phyloP scores from a whole-genome alignment of 2,113 vertebrate genomes.

The Epinephelus cyanopodus region DNA sequence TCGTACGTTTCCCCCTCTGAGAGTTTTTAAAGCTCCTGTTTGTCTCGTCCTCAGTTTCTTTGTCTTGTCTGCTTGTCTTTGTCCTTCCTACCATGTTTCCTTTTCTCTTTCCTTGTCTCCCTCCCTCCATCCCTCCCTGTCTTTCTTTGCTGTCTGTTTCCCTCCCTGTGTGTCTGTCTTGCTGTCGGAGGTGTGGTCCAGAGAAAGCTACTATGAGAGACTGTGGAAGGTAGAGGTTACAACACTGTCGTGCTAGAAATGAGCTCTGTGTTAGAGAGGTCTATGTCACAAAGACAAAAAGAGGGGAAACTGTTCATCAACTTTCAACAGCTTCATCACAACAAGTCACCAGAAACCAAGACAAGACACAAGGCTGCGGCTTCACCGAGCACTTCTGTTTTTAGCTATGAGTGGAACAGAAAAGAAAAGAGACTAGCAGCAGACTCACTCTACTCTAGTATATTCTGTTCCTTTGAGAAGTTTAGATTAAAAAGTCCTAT shows the following conservation, averaged over 20 bases:
- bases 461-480: not conserved
- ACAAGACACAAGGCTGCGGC: slow-evolving; percentile 43
- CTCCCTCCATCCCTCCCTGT: slow-evolving; percentile 8
- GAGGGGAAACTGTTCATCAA: slow-evolving; percentile 41
- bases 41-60: slow-evolving; percentile 60
- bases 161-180: slow-evolving; percentile 67
- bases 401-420: slow-evolving; percentile 22
- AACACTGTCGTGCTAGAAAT: slow-evolving; percentile 38
- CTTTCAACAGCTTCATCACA: slow-evolving; percentile 49
- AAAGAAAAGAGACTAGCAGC: not conserved
- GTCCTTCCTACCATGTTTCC: slow-evolving; percentile 15
- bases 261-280: slow-evolving; percentile 46
- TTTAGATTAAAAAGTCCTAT: not conserved
- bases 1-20: slow-evolving; percentile 36
- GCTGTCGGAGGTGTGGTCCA: slow-evolving; percentile 82
- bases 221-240: slow-evolving; percentile 84
- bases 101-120: slow-evolving; percentile 33
- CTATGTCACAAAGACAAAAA: slow-evolving; percentile 21
- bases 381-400: slow-evolving; percentile 75
- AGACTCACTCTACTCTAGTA: not conserved
- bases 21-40: slow-evolving; percentile 38
- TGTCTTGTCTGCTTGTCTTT: slow-evolving; percentile 69
- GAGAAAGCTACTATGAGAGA: slow-evolving; percentile 82
- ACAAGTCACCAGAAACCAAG: slow-evolving; percentile 51
- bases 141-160: slow-evolving; percentile 54